These are phyloP conservation scores for Oreocharis arfaki DNA, from an alignment of 2,113 vertebrate species.

Conservation along the genomic window DNA sequence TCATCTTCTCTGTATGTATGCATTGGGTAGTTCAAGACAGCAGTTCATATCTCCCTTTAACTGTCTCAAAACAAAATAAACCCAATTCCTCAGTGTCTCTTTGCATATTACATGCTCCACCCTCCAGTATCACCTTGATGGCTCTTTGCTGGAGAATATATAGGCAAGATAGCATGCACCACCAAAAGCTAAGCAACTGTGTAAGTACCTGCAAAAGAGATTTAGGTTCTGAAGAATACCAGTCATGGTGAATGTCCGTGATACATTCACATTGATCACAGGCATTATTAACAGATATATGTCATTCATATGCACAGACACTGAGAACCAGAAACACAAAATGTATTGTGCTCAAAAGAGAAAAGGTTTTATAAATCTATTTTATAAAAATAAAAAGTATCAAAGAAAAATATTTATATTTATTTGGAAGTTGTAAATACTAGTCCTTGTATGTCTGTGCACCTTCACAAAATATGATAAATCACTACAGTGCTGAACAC, in stretches of 20 bases:
- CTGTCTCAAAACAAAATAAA: not conserved
- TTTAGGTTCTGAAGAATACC: not conserved
- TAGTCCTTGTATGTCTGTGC: not conserved
- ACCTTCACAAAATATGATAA: not conserved
- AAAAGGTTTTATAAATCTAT: not conserved
- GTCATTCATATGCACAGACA: not conserved
- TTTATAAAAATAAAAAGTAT: not conserved
- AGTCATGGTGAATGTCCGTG: not conserved
- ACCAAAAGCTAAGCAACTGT: not conserved
- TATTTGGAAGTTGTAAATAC: not conserved
- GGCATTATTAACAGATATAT: not conserved
- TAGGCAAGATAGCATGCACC: not conserved
- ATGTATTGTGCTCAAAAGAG: not conserved
- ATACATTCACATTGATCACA: not conserved
- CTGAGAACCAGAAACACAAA: not conserved
- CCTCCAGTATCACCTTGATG: not conserved
- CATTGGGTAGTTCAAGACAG: not conserved
- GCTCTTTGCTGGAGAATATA: not conserved
- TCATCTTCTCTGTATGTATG: not conserved
- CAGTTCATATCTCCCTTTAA: not conserved
- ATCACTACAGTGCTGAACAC: not conserved
- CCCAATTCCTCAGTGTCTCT: not conserved
- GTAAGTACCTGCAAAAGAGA: not conserved
- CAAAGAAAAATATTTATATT: not conserved
- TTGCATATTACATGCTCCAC: not conserved